Evolutionary conservation across 2,797 vertebrate genomes (phyloP).

Genomic region (Darevskia mixta): DNA sequence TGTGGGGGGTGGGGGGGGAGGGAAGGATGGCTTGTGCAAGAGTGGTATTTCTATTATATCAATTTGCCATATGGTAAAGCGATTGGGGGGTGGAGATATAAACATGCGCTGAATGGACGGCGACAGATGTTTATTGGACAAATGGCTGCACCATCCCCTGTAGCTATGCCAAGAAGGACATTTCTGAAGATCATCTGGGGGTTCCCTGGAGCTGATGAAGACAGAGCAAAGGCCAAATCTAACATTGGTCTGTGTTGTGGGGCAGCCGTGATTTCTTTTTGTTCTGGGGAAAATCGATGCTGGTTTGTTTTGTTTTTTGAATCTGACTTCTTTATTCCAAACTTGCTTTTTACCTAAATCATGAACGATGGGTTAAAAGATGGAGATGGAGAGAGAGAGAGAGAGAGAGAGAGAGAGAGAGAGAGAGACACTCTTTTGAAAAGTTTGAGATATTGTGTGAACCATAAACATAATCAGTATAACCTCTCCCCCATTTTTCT

Average conservation of each 20-base stretch:
- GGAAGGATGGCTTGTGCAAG: neutral
- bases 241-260: constrained; percentile 25
- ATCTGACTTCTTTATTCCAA: constrained; percentile 37
- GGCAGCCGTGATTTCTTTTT: constrained; percentile 28
- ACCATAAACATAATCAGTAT: constrained; percentile 7
- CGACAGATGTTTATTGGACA: constrained; percentile 8
- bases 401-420: constrained; percentile 26
- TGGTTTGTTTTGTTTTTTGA: constrained; percentile 23
- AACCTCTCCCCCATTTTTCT: neutral
- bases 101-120: accelerated
- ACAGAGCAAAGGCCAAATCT: neutral
- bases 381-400: constrained; percentile 28
- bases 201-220: constrained; percentile 44
- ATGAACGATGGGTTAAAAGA: constrained; percentile 54
- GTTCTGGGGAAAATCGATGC: neutral
- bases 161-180: accelerated
- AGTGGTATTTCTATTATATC: neutral
- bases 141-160: accelerated
- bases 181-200: constrained; percentile 29
- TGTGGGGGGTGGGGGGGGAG: too few relatives aligned
- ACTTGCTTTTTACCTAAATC: constrained; percentile 60
- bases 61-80: constrained; percentile 7
- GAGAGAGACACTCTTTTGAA: constrained; percentile 43
- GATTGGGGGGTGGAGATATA: neutral
- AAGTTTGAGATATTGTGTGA: constrained; percentile 46